phyloP scores from a whole-genome alignment of 2,113 vertebrate species.

The Gallinago media region DNA sequence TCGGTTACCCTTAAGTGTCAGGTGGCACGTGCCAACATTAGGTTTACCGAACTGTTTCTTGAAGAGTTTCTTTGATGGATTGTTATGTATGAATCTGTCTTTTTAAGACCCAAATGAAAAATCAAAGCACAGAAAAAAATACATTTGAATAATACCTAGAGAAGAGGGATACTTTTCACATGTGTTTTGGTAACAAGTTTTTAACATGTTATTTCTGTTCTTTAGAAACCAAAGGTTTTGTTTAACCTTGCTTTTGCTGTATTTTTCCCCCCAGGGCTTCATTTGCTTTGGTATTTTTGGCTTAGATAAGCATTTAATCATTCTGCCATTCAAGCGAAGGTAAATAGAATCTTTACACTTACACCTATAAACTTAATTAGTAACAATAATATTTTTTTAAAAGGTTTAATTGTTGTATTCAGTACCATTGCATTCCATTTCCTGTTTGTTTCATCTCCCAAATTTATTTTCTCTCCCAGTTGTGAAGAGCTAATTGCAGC shows the following conservation, averaged over 20 bases:
- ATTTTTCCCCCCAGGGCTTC: conserved; percentile 83
- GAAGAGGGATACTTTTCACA: not conserved
- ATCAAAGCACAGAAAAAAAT: not conserved
- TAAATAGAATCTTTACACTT: conserved; percentile 69
- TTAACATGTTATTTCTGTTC: not conserved
- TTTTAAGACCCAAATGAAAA: not conserved
- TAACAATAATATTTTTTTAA: not conserved
- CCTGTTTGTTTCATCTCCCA: not conserved
- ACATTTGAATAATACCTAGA: not conserved
- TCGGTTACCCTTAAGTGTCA: not conserved
- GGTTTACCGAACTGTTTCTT: not conserved
- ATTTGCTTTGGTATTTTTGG: conserved; percentile 96
- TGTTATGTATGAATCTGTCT: not conserved
- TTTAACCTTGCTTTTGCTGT: not conserved
- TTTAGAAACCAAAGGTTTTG: not conserved
- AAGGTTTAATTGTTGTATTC: not conserved
- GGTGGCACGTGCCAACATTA: not conserved
- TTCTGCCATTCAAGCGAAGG: conserved; percentile 95
- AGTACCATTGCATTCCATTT: not conserved
- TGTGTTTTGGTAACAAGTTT: not conserved
- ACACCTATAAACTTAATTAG: not conserved
- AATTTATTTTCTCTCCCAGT: not conserved
- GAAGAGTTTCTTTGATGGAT: not conserved
- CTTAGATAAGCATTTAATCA: conserved; percentile 94
- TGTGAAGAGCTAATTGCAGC: not conserved